A percentile compares a stretch with the other conserved stretches of the same genome.
phyloP scores from a whole-genome alignment of 2,888 invertebrate species.

The Philaethria dido region DNA sequence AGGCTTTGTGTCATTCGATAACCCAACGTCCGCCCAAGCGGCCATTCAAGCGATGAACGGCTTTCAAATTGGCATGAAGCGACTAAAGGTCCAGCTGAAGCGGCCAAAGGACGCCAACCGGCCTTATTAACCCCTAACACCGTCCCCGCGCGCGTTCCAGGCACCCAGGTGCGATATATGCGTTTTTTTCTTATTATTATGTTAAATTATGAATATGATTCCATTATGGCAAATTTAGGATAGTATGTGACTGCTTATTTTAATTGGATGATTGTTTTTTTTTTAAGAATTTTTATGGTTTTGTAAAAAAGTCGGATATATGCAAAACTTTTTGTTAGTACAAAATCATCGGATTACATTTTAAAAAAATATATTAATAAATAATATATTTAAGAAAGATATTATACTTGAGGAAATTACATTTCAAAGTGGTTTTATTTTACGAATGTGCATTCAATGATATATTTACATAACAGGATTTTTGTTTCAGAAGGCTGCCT shows the following conservation, averaged over 20 bases:
- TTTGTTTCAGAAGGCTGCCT: slow-evolving; percentile 61
- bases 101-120: slow-evolving; percentile 99
- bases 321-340: no score
- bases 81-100: slow-evolving; percentile 99
- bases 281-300: no score
- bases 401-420: no score
- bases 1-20: slow-evolving; percentile 99
- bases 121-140: slow-evolving; percentile 94
- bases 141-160: slow-evolving; percentile 79
- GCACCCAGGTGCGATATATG: slow-evolving; percentile 52
- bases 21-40: slow-evolving; percentile 98
- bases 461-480: slow-evolving; percentile 8
- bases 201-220: no score
- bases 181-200: not conserved
- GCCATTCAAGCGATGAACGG: slow-evolving; percentile 99
- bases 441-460: not conserved
- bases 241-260: no score
- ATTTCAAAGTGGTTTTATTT: no score
- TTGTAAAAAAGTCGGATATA: no score
- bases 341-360: no score
- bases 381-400: no score
- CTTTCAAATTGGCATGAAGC: slow-evolving; percentile 99
- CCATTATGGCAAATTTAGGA: no score
- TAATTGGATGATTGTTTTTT: no score
- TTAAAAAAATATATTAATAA: no score